Evolutionary conservation across 2,888 invertebrate genomes (phyloP).

Genomic region (Hirtodrosophila confusa): DNA sequence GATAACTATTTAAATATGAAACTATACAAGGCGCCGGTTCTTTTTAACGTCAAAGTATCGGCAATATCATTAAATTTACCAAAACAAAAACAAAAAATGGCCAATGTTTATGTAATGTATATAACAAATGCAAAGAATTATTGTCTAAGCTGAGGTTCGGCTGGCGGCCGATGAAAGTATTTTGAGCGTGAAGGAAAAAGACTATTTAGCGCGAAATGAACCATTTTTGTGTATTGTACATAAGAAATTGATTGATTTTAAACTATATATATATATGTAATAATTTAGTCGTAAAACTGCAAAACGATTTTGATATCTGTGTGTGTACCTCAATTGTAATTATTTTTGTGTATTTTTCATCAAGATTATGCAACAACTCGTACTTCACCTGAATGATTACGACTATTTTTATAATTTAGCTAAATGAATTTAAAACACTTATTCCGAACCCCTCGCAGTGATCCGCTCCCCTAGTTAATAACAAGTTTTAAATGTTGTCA

Average conservation of each 20-base stretch:
- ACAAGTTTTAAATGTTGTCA: constrained; percentile 67
- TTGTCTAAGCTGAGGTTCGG: constrained; percentile 50
- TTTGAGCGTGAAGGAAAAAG: constrained; percentile 67
- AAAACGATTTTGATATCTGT: constrained; percentile 73
- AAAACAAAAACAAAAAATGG: constrained; percentile 52
- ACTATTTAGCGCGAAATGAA: constrained; percentile 76
- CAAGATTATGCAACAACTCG: constrained; percentile 35
- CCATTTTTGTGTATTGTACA: constrained; percentile 75
- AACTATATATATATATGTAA: constrained; percentile 61
- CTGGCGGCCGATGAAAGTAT: constrained; percentile 44
- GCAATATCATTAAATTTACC: constrained; percentile 56
- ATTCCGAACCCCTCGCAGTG: constrained; percentile 33
- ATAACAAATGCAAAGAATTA: constrained; percentile 69
- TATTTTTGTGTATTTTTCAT: constrained; percentile 60
- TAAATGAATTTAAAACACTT: constrained; percentile 68
- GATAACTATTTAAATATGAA: constrained; percentile 67
- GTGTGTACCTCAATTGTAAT: constrained; percentile 80
- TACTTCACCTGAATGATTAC: constrained; percentile 48
- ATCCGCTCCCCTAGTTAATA: constrained; percentile 61
- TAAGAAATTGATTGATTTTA: constrained; percentile 75
- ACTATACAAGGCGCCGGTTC: constrained; percentile 63
- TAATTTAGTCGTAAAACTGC: constrained; percentile 67
- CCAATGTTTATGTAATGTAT: constrained; percentile 72
- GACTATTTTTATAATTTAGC: constrained; percentile 69
- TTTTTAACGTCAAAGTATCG: constrained; percentile 38